Conservation (phyloP, 2,797 vertebrate species). For the Gallinago nigripennis region DNA sequence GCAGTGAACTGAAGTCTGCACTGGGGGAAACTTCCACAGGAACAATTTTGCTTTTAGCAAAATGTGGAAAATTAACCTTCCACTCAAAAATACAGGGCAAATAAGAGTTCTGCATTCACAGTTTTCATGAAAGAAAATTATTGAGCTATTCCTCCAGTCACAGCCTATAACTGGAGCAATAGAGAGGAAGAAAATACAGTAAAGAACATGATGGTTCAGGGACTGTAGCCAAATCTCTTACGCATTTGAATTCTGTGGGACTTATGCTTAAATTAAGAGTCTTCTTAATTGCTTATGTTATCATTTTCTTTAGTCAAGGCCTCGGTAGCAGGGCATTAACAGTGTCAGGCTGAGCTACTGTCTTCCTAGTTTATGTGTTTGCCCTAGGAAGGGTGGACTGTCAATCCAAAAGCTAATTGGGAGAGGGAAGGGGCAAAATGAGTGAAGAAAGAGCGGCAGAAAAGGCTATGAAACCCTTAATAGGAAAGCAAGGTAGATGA, state of each 20-base stretch:
- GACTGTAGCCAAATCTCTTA: background rate
- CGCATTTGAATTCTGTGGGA: background rate
- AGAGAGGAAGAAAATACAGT: background rate
- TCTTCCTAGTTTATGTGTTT: background rate
- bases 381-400: background rate
- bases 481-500: background rate
- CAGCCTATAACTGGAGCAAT: background rate
- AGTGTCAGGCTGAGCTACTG: background rate
- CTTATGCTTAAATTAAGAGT: background rate
- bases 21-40: background rate
- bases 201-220: background rate
- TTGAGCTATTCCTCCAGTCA: background rate
- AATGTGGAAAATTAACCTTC: background rate
- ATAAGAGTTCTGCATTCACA: background rate
- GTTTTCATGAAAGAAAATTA: background rate
- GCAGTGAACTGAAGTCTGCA: background rate
- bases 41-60: background rate
- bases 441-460: background rate
- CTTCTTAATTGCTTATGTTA: background rate
- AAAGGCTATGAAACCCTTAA: background rate
- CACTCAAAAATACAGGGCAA: background rate
- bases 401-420: background rate
- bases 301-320: background rate
- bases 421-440: background rate
- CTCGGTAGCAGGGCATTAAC: background rate